phyloP scores from a whole-genome alignment of 2,113 vertebrate species.

The Calonectris borealis region DNA sequence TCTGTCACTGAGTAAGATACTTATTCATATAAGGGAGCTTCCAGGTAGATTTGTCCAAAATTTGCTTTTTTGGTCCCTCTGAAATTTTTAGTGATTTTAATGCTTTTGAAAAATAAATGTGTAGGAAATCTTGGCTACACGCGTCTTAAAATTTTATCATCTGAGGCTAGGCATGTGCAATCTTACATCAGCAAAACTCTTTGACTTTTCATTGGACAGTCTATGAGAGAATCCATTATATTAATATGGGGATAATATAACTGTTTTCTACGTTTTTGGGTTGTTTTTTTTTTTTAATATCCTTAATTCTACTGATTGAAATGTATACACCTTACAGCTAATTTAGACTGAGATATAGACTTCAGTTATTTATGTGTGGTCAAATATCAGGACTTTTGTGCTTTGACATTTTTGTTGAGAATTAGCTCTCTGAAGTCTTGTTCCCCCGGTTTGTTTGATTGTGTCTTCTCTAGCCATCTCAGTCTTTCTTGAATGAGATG shows the following conservation, averaged over 20 bases:
- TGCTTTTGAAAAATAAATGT: background rate
- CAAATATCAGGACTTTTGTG: background rate
- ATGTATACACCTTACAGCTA: background rate
- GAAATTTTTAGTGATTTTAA: background rate
- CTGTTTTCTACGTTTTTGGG: background rate
- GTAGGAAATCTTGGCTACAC: background rate
- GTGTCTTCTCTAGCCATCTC: background rate
- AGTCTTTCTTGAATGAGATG: background rate
- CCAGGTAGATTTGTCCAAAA: background rate
- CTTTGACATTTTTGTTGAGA: background rate
- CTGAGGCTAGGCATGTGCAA: background rate
- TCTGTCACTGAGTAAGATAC: background rate
- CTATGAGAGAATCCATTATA: background rate
- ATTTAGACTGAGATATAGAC: background rate
- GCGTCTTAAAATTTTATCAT: background rate
- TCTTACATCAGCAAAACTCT: background rate
- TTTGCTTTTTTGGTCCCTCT: background rate
- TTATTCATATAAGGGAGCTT: background rate
- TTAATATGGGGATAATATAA: background rate
- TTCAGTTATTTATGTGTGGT: background rate
- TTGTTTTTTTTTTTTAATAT: background rate
- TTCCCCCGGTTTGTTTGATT: background rate
- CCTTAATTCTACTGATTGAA: background rate
- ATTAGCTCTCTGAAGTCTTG: background rate
- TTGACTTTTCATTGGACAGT: background rate